Base-by-base conservation (phyloP, 1,140 invertebrate species). In the Drosophila ambigua region DNA sequence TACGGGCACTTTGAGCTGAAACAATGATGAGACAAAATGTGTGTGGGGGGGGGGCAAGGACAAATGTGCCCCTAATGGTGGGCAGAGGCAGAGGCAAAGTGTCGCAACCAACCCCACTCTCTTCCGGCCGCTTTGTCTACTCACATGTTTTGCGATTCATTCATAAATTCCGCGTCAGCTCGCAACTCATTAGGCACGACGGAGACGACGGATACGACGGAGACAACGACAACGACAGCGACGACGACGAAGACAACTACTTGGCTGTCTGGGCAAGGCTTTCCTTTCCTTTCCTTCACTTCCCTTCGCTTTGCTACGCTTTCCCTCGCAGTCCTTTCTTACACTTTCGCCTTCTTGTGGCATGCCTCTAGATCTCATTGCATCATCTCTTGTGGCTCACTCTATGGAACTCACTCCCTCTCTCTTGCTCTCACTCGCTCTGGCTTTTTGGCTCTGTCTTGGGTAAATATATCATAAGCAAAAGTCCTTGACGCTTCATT, bases 401-500 rank as follows among this genome's bases (percentile, higher is more conserved):
- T 41, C 54, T 59, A 23, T 28, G 16, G 16, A 39, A 43, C n/a
- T 31, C 35, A 41, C 23, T 5, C 43, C 51, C 23, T 9, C 50
- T 55, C 59, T 8, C 61, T 53, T 35, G 59, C 61, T 0, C 16
- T 16, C 16, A 16, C 16, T 16, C 16, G 46, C 35, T 13, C 11
- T 39, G 11, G 4, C 11, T 13, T 39, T 39, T 39, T 39, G 35
- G 35, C 35, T 39, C 35, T 39, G 35, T 67, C n/a, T 45, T 31
- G 52, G 54, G 77, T 63, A 81, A 87, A 87, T 85, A 87, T 85
- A 85, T 85, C 82, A 87, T 85, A 72, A 82, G 83, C 77, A 79
- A 80, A 88, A 87, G 84, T 87, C 83, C 83, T 87, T 87, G 83
- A 87, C 83, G 83, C 83, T 87, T 88, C 83, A 87, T 87, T 87